A percentile compares a stretch with the other conserved stretches of the same genome.
phyloP scores from a whole-genome alignment of 2,797 vertebrate species.

The Pseudotriccus pelzelni region DNA sequence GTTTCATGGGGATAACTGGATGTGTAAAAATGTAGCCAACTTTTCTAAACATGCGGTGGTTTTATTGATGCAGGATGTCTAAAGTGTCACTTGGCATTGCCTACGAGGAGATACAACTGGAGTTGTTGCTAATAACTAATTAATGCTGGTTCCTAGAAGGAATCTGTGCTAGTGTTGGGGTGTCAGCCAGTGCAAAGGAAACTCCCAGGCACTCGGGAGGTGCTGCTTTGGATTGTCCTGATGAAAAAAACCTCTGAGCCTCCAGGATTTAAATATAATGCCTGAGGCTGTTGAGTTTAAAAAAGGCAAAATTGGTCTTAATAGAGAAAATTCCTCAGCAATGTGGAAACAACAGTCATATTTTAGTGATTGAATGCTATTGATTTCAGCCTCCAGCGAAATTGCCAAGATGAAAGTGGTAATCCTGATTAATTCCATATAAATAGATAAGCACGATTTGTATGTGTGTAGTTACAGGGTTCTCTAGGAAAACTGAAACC shows the following conservation, averaged over 20 bases:
- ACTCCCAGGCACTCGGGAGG: rapidly evolving
- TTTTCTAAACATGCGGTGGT: neutral
- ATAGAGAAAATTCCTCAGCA: neutral
- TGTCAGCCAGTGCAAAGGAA: neutral
- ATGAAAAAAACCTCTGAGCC: neutral
- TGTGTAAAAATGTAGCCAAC: neutral
- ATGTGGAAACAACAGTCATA: slow-evolving; percentile 14
- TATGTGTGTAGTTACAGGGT: neutral
- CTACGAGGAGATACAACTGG: neutral
- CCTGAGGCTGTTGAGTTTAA: neutral
- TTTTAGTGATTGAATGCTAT: slow-evolving; percentile 53
- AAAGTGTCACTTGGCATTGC: neutral
- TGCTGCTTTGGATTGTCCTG: neutral
- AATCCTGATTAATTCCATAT: slow-evolving; percentile 50
- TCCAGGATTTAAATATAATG: neutral
- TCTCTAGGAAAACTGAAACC: neutral
- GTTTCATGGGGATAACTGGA: neutral
- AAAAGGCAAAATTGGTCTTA: neutral
- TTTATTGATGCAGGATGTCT: neutral
- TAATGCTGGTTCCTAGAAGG: rapidly evolving
- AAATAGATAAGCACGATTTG: slow-evolving; percentile 18
- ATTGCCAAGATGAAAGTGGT: slow-evolving; percentile 53
- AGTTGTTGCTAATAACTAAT: neutral
- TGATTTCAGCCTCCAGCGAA: slow-evolving; percentile 48
- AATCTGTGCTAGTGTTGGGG: rapidly evolving